Percentiles rank a stretch among this genome's conserved stretches.
Evolutionary conservation across 2,888 invertebrate genomes (phyloP).

Genomic region (Thelaira solivaga): DNA sequence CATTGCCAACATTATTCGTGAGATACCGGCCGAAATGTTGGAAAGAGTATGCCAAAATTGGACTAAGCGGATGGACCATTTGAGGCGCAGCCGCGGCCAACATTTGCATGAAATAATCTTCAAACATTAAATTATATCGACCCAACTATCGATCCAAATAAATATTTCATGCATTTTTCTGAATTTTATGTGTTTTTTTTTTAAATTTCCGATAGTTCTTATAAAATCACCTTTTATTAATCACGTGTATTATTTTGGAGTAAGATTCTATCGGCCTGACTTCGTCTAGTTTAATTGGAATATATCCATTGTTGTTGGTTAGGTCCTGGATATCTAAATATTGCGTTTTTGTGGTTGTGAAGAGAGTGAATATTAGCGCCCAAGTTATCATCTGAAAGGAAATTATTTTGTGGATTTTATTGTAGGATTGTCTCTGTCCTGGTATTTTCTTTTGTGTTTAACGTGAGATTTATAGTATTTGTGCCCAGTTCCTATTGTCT

Average conservation of each 20-base stretch:
- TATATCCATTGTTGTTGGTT: slow-evolving; percentile 54
- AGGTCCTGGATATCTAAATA: slow-evolving; percentile 51
- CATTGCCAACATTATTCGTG: too few relatives aligned
- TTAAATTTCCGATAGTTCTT: too few relatives aligned
- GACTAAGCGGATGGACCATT: too few relatives aligned
- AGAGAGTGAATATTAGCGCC: neutral
- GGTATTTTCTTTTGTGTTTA: slow-evolving; percentile 4
- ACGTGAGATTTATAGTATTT: slow-evolving; percentile 17
- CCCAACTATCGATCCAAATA: too few relatives aligned
- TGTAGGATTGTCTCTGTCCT: slow-evolving; percentile 2
- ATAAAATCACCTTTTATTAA: too few relatives aligned
- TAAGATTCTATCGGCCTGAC: slow-evolving; percentile 38
- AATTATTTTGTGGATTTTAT: neutral
- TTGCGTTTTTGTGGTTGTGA: slow-evolving; percentile 19
- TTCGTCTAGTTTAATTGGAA: slow-evolving; percentile 47
- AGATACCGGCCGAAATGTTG: too few relatives aligned
- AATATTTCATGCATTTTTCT: too few relatives aligned
- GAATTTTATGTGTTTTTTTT: too few relatives aligned
- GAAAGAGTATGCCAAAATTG: too few relatives aligned
- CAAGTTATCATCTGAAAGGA: slow-evolving; percentile 6
- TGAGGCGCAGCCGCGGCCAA: too few relatives aligned
- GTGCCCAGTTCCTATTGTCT: neutral
- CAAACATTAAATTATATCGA: too few relatives aligned
- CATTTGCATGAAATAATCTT: too few relatives aligned
- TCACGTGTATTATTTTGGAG: slow-evolving; percentile 49